Base-by-base conservation (phyloP, 1,140 invertebrate species). In the Heliothis virescens region DNA sequence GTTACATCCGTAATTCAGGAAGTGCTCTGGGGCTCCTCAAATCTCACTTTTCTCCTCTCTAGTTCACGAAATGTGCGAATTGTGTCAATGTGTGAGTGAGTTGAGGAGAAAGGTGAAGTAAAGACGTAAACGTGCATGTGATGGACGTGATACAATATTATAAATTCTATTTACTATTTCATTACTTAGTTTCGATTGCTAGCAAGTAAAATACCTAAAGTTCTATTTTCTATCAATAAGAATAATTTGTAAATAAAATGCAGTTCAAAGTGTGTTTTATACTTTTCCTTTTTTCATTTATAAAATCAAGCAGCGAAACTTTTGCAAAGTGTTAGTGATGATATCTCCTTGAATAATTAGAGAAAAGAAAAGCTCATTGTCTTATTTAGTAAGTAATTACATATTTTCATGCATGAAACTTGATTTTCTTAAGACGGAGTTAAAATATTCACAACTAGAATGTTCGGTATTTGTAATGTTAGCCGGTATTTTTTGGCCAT, bases 301-400 rank as follows among this genome's bases (percentile, higher is more conserved):
- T 62, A 10, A 62, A 79, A 18, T 65, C 87, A 34, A 55, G 88
- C 50, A 87, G 82, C 83, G 81, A 87, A 83, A 82, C 76, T 62
- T n/a, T 87, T 94, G 79, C 88, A 96, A 92, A 92, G 91, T 85
- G 96, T 98, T 67, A 96, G 91, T 82, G 97, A 97, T 87, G 96
- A 97, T 85, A 97, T 82, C 93, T 98, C 76, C 87, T 97, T 21
- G 96, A 97, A 89, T 97, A 16, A 96, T 97, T 79, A 96, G 96
- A 92, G 96, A 94, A 57, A 97, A 92, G 96, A 97, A 93, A 96
- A 96, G 92, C 96, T 98, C 72, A 95, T 97, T 71, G 96, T 96
- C 59, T 91, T 97, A 67, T 98, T 97, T 90, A 95, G 97, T 97
- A 95, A 96, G 96, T 21, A 41, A 9, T 41, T 41, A 9, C 34